Base-by-base conservation (phyloP, 2,888 invertebrate genomes). In the Idaea straminata region DNA sequence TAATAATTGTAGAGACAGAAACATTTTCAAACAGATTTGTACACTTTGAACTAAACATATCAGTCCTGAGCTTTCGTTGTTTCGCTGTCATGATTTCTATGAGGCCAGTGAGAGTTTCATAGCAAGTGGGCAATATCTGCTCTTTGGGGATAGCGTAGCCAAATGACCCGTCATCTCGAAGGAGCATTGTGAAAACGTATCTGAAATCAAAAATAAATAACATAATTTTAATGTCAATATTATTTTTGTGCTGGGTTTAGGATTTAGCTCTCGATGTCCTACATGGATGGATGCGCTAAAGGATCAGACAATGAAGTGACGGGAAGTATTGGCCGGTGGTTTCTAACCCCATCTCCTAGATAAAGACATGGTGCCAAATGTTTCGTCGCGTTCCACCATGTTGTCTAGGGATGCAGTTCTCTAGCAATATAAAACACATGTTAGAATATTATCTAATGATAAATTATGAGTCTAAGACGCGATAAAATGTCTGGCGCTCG, bases 101-200 rank as follows among this genome's bases (percentile, higher is more conserved):
- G 15, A 95, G 74, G 0, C 95, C 95, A 16, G 87, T 86, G 66
- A 95, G 74, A 0, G 94, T 89, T 80, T 96, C 96, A 60, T 92
- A 77, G 62, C 94, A 94, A 6, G 94, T 93, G 13, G 94, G 94
- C 5, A 93, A 76, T 66, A 97, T 96, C 76, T 95, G 93, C 0
- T 89, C 82, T 0, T 94, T 81, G 0, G 96, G 96, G 0, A 97
- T 86, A 0, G 96, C 82, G 78, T 96, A 96, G 0, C 97, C 97
- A 77, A 93, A 94, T 0, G 83, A 78, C 0, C 96, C 96, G 3
- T 86, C 93, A 78, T 97, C 97, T 1, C 95, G 90, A 0, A 96
- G 84, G 0, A 83, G 72, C 15, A 91, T 81, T 0, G 86, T 82
- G 70, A 83, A 81, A 0, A 87, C 89, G 63, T 85, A 87, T 59